Conservation (phyloP, 2,113 vertebrate species). For the Gymnogyps californianus region DNA sequence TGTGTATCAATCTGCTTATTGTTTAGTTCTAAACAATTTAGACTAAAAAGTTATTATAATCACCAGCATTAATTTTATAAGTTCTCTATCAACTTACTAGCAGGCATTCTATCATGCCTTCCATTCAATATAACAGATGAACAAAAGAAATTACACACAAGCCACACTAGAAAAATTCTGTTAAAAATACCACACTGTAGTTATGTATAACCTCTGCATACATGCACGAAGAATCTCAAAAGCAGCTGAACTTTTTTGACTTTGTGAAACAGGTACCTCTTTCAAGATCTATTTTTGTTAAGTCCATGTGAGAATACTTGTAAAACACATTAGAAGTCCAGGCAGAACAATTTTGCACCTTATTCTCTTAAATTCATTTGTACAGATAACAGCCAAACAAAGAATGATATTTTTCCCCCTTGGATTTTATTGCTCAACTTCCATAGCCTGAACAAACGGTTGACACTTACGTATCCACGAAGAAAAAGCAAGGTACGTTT, state of each 20-base stretch:
- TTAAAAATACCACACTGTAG: neutral
- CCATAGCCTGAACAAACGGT: neutral
- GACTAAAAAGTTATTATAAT: neutral
- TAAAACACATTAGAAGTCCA: neutral
- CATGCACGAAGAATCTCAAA: neutral
- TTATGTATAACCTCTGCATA: neutral
- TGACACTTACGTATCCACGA: neutral
- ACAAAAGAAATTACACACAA: neutral
- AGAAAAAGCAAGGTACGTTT: neutral
- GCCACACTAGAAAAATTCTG: neutral
- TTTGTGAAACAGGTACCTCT: neutral
- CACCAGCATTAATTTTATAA: neutral
- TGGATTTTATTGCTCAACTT: neutral
- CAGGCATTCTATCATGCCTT: neutral
- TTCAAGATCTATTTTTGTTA: neutral
- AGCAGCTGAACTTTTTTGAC: neutral
- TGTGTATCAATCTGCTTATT: neutral
- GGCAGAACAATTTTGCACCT: neutral
- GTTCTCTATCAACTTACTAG: neutral
- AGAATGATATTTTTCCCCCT: neutral
- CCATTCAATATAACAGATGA: neutral
- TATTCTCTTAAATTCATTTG: neutral
- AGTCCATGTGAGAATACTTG: neutral
- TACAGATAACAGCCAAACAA: neutral
- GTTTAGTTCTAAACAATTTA: neutral